Conservation (phyloP, 2,113 vertebrate genomes). For the Calidris pygmaea region DNA sequence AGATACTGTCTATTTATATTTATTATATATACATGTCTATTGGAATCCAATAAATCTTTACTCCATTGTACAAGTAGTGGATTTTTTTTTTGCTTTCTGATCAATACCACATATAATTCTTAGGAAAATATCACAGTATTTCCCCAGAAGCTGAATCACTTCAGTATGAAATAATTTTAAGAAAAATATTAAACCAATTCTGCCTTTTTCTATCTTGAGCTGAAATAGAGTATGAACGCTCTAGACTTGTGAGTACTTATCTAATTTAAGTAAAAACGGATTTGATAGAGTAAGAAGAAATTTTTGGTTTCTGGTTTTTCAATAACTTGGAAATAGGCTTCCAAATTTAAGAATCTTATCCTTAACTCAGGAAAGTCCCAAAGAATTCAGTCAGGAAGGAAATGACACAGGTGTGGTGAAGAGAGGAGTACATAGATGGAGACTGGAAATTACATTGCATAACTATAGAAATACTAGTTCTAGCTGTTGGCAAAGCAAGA, state of each 20-base stretch:
- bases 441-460: not conserved
- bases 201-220: not conserved
- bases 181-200: not conserved
- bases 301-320: not conserved
- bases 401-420: not conserved
- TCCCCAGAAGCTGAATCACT: not conserved
- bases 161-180: not conserved
- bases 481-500: not conserved
- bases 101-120: not conserved
- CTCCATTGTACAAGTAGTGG: not conserved
- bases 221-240: not conserved
- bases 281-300: not conserved
- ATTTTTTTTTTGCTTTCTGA: not conserved
- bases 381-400: not conserved
- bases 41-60: not conserved
- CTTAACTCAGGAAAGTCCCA: not conserved
- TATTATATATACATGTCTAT: not conserved
- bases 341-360: not conserved
- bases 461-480: not conserved
- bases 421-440: not conserved
- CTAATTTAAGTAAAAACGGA: not conserved
- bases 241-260: not conserved
- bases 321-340: not conserved
- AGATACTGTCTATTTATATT: not conserved
- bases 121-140: not conserved